Conservation (phyloP, 1,140 invertebrate species). For the Drosophila leontia region DNA sequence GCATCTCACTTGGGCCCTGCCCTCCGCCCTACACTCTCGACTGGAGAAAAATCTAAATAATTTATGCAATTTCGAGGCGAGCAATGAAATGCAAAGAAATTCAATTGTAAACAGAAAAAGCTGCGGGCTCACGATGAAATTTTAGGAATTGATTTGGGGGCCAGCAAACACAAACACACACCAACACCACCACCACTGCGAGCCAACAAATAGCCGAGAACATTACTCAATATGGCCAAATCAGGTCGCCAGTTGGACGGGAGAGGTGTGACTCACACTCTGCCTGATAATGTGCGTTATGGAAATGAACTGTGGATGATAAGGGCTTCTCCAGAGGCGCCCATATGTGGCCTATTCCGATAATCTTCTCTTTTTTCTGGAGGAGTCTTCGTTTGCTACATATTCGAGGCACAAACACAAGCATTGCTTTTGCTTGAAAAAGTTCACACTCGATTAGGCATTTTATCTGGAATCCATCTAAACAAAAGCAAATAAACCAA, state of each 20-base stretch:
- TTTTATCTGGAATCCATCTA: conserved; percentile 54
- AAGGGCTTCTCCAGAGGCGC: conserved; percentile 14
- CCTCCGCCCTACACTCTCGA: background rate
- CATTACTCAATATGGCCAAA: conserved; percentile 44
- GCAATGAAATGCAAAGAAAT: conserved; percentile 66
- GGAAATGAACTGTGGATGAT: conserved; percentile 39
- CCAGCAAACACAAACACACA: conserved; percentile 21
- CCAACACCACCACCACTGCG: background rate
- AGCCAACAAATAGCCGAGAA: conserved; percentile 21
- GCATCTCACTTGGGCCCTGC: background rate
- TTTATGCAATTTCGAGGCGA: conserved; percentile 70
- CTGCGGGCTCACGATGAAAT: conserved; percentile 73
- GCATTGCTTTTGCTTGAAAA: conserved; percentile 23
- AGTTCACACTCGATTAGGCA: conserved; percentile 51
- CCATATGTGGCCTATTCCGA: conserved; percentile 25
- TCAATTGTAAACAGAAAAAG: conserved; percentile 70
- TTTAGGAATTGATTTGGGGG: conserved; percentile 69
- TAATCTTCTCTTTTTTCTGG: background rate
- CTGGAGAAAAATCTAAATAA: conserved; percentile 69
- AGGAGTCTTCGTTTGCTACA: conserved; percentile 6
- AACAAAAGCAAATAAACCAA: conserved; percentile 65
- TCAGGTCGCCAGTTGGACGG: conserved; percentile 21
- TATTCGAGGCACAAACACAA: background rate
- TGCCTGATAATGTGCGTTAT: conserved; percentile 22
- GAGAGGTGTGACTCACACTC: conserved; percentile 25